phyloP scores from a whole-genome alignment of 2,888 invertebrate species.

The Spisula subtruncata region DNA sequence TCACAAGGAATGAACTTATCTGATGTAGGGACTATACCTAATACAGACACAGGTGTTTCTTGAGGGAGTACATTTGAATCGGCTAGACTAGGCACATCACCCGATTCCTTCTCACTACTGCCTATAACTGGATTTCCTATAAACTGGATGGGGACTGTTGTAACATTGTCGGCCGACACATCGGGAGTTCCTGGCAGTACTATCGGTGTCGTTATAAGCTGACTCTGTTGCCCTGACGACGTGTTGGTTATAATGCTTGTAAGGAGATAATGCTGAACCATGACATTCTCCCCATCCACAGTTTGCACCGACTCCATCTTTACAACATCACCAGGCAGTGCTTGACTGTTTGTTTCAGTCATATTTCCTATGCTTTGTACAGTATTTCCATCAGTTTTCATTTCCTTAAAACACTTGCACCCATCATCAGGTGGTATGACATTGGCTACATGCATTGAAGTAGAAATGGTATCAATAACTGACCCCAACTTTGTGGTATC shows the following conservation, averaged over 20 bases:
- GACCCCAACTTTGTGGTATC: background rate
- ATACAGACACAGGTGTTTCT: background rate
- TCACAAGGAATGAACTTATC: background rate
- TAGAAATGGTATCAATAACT: background rate
- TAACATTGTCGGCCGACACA: conserved; percentile 11
- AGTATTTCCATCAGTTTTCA: background rate
- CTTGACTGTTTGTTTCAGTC: background rate
- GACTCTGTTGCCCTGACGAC: conserved; percentile 71
- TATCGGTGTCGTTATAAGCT: conserved; percentile 70
- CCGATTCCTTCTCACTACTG: background rate
- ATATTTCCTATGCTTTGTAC: background rate
- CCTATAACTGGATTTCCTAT: conserved; percentile 39
- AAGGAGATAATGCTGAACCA: conserved; percentile 76
- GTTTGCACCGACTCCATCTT: background rate
- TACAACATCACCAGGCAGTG: background rate
- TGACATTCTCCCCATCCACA: conserved; percentile 61
- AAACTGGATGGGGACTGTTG: conserved; percentile 40
- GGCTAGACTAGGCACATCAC: background rate
- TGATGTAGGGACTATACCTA: background rate
- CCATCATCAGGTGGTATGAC: background rate
- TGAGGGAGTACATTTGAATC: background rate
- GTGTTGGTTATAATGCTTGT: conserved; percentile 75
- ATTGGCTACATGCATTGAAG: conserved; percentile 2
- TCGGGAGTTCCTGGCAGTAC: conserved; percentile 46
- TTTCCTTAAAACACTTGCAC: background rate